Conservation (phyloP, 2,113 vertebrate genomes). For the Myotis yumanensis region DNA sequence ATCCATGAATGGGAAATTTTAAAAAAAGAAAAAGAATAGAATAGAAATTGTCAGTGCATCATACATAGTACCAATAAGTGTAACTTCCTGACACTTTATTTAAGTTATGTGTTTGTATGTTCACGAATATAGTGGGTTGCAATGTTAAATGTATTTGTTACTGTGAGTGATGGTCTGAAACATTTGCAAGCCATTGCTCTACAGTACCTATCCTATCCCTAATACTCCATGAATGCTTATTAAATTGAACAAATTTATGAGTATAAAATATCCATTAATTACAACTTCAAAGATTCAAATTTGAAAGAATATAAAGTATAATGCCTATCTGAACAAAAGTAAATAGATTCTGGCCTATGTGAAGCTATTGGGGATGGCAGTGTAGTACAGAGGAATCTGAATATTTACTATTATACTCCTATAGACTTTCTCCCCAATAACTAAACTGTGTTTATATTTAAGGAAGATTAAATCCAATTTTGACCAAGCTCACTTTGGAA, state of each 20-base stretch:
- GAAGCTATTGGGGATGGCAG: neutral
- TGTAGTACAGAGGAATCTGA: neutral
- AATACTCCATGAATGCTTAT: neutral
- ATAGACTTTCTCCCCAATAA: slow-evolving; percentile 20
- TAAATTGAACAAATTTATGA: neutral
- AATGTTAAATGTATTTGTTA: neutral
- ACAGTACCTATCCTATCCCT: neutral
- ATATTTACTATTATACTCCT: neutral
- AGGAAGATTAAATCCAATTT: neutral
- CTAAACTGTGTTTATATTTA: slow-evolving; percentile 38
- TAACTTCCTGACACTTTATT: neutral
- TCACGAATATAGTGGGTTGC: neutral
- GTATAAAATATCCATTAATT: neutral
- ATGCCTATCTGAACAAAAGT: neutral
- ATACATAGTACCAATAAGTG: neutral
- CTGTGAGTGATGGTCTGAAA: neutral
- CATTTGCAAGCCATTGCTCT: neutral
- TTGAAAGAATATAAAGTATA: neutral
- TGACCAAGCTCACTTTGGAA: slow-evolving; percentile 35
- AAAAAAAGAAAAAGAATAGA: neutral
- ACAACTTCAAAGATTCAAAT: neutral
- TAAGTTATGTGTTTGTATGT: neutral
- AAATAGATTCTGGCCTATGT: neutral
- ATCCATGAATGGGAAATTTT: neutral
- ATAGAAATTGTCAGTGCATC: neutral